Base-by-base conservation (phyloP, 1,140 invertebrate species). In the Trialeurodes vaporariorum region DNA sequence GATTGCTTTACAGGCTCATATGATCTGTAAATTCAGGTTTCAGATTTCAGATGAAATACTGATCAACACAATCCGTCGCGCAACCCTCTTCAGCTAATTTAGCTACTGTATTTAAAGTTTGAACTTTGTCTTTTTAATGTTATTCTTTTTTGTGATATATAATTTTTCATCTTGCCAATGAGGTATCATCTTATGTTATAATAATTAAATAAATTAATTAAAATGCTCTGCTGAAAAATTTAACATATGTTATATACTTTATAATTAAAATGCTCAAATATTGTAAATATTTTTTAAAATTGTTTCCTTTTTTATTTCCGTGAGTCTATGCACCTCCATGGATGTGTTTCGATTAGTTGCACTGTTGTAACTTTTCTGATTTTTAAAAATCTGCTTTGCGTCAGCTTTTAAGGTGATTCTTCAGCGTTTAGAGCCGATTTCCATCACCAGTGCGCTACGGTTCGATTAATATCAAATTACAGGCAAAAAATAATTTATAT, bases 261-360 rank as follows among this genome's bases (percentile, higher is more conserved):
- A 5, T 49, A 49, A 49, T 9, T 49, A 49, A 49, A 49, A 49
- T 49, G 34, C 34, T 49, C 34, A 49, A 49, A 49, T 49, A 49
- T 49, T 49, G 34, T 49, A 49, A 49, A 49, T 49, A 49, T 49
- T 49, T 49, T 49, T 49, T n/a, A n/a, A 49, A 49, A 49, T 49
- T 49, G 34, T 5, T 49, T 49, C 17, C 17, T 49, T 49, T 49
- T 9, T 17, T 49, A 49, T 49, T 49, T 49, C n/a, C n/a, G n/a
- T n/a, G n/a, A n/a, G n/a, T n/a, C n/a, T n/a, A n/a, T n/a, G n/a
- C n/a, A n/a, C n/a, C n/a, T n/a, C n/a, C n/a, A n/a, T n/a, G n/a
- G n/a, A n/a, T n/a, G n/a, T n/a, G n/a, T n/a, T n/a, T n/a, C n/a
- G n/a, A n/a, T n/a, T n/a, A n/a, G n/a, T n/a, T n/a, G n/a, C n/a